Base-by-base conservation (phyloP, 2,888 invertebrate species). In the Helleia helle region DNA sequence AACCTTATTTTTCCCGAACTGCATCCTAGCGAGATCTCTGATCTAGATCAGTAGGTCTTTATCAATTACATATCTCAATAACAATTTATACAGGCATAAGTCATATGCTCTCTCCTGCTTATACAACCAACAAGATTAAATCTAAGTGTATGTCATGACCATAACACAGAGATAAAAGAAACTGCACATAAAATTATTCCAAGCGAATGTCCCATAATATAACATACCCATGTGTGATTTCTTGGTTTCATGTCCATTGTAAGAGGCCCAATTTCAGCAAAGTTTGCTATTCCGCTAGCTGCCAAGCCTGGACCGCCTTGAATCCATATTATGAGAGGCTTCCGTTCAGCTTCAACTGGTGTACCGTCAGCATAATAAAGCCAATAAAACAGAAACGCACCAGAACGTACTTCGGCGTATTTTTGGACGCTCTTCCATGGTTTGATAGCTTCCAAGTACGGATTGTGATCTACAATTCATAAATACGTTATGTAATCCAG, bases 291-390 rank as follows among this genome's bases (percentile, higher is more conserved):
- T 0, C 93, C 93, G n/a, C 91, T 90, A 1, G 93, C 91, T 0
- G 93, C 92, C n/a, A 89, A 89, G 0, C 88, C 96, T 0, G 96
- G 96, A 0, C 96, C 96, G 14, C 96, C 96, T 87, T 96, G 92
- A 12, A 96, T 85, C 95, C 96, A 96, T 58, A 96, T 90, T 29
- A 94, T 83, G 4, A 95, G 68, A 0, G 96, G 96, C 41, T 81
- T 80, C 15, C 83, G 80, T 7, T 89, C 18, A 73, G 88, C 65
- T 3, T 81, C 85, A 2, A 61, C 47, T 1, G 86, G 86, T 36
- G 86, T 86, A 1, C 90, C 89, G 11, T 90, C 90, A 11, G 91
- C 92, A 56, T 91, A 92, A 63, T 92, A 94, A n/a, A 96, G 77
- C 94, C 95, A 95, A 86, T 93, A 95, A 69, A 95, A 95, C 80